phyloP scores from a whole-genome alignment of 2,797 vertebrate genomes.

The Muraenolepis orangiensis region DNA sequence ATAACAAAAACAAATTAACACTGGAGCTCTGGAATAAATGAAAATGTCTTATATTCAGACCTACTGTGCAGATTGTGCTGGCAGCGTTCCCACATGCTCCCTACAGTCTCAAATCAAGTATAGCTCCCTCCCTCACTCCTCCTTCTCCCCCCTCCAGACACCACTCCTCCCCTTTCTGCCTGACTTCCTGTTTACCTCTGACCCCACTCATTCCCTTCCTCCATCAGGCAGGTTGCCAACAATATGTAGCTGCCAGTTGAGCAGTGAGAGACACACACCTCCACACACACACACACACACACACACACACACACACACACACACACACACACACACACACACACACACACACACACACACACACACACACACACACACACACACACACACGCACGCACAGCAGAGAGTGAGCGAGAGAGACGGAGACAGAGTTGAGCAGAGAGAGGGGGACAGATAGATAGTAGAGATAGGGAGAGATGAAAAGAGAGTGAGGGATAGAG shows the following conservation, averaged over 20 bases:
- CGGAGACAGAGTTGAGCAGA: no score
- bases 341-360: no score
- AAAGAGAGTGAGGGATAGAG: no score
- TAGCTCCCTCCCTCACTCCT: constrained; percentile 52
- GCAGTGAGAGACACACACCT: constrained; percentile 13
- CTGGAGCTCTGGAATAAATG: constrained; percentile 27
- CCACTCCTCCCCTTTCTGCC: constrained; percentile 55
- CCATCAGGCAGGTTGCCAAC: constrained; percentile 56
- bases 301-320: no score
- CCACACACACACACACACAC: no score
- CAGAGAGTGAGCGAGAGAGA: no score
- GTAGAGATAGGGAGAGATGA: no score
- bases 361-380: no score
- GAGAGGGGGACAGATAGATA: no score
- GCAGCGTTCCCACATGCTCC: constrained; percentile 71
- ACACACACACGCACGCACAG: no score
- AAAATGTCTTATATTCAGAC: constrained; percentile 68
- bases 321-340: no score
- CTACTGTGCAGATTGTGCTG: constrained; percentile 75
- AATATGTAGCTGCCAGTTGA: constrained; percentile 22
- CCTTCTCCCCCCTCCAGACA: constrained; percentile 15
- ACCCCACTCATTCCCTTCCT: constrained; percentile 58
- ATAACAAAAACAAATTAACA: constrained; percentile 23
- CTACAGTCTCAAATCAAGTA: constrained; percentile 67
- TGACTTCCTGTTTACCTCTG: constrained; percentile 81